phyloP scores from a whole-genome alignment of 2,888 invertebrate species.

The Tyria jacobaeae region DNA sequence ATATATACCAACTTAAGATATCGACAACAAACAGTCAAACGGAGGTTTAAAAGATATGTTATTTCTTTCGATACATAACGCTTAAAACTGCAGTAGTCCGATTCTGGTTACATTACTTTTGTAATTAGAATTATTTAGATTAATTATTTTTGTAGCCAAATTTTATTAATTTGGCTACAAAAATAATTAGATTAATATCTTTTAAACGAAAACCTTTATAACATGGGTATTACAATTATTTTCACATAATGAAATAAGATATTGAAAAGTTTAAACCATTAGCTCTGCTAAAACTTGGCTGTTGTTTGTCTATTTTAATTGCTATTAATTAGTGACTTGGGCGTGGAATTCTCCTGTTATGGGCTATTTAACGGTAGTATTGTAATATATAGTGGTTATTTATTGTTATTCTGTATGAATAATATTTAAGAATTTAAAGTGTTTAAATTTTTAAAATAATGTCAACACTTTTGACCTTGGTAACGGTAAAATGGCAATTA shows the following conservation, averaged over 20 bases:
- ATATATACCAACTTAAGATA: too few relatives aligned
- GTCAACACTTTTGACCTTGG: slow-evolving; percentile 16
- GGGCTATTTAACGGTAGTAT: slow-evolving; percentile 35
- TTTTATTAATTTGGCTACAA: too few relatives aligned
- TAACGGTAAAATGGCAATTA: slow-evolving; percentile 22
- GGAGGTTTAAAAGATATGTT: too few relatives aligned
- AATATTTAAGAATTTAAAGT: slow-evolving; percentile 13
- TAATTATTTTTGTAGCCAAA: too few relatives aligned
- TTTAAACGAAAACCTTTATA: too few relatives aligned
- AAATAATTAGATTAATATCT: too few relatives aligned
- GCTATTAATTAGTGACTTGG: slow-evolving; percentile 14
- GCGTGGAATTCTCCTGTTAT: slow-evolving; percentile 25
- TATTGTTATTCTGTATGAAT: slow-evolving; percentile 15
- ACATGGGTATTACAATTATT: slow-evolving; percentile 1
- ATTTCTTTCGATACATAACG: too few relatives aligned
- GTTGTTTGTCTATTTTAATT: slow-evolving; percentile 15
- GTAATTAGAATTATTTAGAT: too few relatives aligned
- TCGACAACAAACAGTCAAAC: too few relatives aligned
- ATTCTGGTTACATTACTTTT: too few relatives aligned
- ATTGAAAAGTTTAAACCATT: background rate
- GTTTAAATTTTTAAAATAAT: slow-evolving; percentile 17
- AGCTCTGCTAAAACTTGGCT: background rate
- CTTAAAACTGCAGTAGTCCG: too few relatives aligned
- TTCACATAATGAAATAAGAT: background rate
- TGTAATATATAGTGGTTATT: slow-evolving; percentile 18